phyloP scores from a whole-genome alignment of 30 jellyfish, hydroid and myxozoan genomes.

The Turritopsis rubra region DNA sequence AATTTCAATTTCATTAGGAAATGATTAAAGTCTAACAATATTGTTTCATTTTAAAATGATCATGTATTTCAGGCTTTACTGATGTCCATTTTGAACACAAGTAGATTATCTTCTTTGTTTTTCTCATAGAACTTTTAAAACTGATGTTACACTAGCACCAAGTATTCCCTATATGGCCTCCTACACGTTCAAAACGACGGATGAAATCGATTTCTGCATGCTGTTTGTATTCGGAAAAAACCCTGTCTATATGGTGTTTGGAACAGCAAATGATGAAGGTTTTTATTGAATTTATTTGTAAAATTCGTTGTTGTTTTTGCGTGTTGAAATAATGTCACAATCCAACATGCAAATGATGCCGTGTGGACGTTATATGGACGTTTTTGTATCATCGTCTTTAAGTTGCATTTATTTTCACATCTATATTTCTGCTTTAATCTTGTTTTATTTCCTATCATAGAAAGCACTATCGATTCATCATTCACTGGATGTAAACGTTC shows the following conservation, averaged over 20 bases:
- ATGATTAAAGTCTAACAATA: too few species aligned
- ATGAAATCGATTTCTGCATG: constrained; percentile 28
- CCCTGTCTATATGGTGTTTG: constrained; percentile 44
- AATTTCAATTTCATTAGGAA: too few species aligned
- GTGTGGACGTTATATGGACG: too few species aligned
- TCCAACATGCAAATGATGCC: too few species aligned
- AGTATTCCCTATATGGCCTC: constrained; percentile 27
- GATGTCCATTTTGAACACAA: neutral
- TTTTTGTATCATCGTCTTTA: too few species aligned
- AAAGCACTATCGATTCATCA: neutral
- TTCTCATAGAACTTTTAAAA: constrained; percentile 47
- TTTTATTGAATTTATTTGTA: too few species aligned
- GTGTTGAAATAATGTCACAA: too few species aligned
- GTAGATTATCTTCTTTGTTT: neutral
- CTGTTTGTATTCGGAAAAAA: constrained; percentile 29
- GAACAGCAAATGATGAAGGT: constrained; percentile 11
- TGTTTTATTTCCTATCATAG: neutral
- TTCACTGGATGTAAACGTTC: neutral
- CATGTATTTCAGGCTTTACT: neutral
- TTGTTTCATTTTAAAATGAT: too few species aligned
- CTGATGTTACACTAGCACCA: constrained; percentile 32
- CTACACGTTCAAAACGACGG: constrained; percentile 40
- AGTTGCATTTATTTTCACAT: too few species aligned
- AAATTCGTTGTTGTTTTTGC: too few species aligned
- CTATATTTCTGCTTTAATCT: too few species aligned